A percentile compares a stretch with the other conserved stretches of the same genome.
phyloP scores from a whole-genome alignment of 2,113 vertebrate genomes.

The Silurus glanis region DNA sequence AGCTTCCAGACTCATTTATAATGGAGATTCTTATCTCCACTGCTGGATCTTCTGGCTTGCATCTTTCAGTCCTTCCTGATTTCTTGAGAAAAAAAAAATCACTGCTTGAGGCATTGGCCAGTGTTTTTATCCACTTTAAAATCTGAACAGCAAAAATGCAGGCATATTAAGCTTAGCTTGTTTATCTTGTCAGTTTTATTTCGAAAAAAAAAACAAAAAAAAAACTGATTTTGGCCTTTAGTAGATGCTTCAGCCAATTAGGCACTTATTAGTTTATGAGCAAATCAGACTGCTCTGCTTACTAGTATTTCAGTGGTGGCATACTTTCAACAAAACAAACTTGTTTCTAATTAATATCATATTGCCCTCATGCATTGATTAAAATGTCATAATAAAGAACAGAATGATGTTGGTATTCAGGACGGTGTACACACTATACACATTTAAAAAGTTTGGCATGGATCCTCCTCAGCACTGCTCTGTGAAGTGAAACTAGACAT shows the following conservation, averaged over 20 bases:
- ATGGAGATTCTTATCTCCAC: constrained; percentile 55
- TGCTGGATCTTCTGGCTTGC: constrained; percentile 46
- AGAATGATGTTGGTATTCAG: not conserved
- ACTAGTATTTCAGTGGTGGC: not conserved
- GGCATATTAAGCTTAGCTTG: not conserved
- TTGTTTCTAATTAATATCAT: not conserved
- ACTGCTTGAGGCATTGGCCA: constrained; percentile 5
- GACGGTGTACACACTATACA: not conserved
- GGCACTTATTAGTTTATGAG: not conserved
- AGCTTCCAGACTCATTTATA: constrained; percentile 58
- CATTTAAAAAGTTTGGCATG: not conserved
- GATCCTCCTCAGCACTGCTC: not conserved
- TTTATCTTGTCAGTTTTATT: constrained; percentile 1
- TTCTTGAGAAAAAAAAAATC: constrained; percentile 29
- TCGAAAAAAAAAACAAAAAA: not conserved
- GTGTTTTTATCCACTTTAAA: constrained; percentile 25
- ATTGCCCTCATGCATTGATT: not conserved
- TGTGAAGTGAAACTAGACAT: not conserved
- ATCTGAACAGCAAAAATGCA: not conserved
- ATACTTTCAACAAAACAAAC: not conserved
- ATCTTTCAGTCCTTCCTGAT: constrained; percentile 37
- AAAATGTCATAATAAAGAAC: not conserved
- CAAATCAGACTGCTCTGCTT: not conserved
- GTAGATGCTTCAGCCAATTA: not conserved
- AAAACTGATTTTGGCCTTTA: not conserved